A percentile compares a stretch with the other conserved stretches of the same genome.
Evolutionary conservation across 2,113 vertebrate genomes (phyloP).

Genomic region (Syngnathus scovelli): DNA sequence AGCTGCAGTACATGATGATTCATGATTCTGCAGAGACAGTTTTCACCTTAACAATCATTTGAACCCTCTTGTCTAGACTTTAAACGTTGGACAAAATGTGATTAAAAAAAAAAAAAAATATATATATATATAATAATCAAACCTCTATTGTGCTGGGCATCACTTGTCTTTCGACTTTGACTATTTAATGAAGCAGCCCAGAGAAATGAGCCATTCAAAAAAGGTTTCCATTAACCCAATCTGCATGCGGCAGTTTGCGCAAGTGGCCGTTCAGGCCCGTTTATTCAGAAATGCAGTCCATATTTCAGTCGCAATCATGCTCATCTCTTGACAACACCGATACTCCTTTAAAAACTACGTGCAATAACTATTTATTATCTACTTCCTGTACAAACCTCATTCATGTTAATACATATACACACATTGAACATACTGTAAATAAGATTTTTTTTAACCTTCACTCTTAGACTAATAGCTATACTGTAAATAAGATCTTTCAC

Average conservation of each 20-base stretch:
- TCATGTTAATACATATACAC: no score
- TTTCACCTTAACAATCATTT: no score
- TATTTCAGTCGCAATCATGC: conserved; percentile 67
- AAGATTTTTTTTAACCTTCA: no score
- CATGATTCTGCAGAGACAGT: no score
- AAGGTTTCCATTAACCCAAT: conserved; percentile 68
- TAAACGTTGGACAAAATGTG: background rate
- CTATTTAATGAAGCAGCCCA: conserved; percentile 68
- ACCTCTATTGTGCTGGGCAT: conserved; percentile 15
- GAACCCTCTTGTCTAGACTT: background rate
- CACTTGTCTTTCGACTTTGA: conserved; percentile 66
- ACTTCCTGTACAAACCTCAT: no score
- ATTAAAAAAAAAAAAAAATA: conserved; percentile 21
- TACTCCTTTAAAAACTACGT: no score
- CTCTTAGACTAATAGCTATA: no score
- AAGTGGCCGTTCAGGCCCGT: conserved; percentile 66
- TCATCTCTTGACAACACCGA: conserved; percentile 33
- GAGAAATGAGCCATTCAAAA: conserved; percentile 67
- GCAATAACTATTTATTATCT: no score
- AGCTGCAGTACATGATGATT: no score
- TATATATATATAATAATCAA: no score
- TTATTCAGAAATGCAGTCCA: conserved; percentile 72
- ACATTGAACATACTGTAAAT: no score
- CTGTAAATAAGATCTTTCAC: no score
- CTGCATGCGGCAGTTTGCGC: conserved; percentile 59